Percentiles rank a stretch among this genome's conserved stretches.
These are phyloP conservation scores for Propithecus coquereli DNA, from an alignment of 2,113 vertebrate species.

Conservation along the genomic window DNA sequence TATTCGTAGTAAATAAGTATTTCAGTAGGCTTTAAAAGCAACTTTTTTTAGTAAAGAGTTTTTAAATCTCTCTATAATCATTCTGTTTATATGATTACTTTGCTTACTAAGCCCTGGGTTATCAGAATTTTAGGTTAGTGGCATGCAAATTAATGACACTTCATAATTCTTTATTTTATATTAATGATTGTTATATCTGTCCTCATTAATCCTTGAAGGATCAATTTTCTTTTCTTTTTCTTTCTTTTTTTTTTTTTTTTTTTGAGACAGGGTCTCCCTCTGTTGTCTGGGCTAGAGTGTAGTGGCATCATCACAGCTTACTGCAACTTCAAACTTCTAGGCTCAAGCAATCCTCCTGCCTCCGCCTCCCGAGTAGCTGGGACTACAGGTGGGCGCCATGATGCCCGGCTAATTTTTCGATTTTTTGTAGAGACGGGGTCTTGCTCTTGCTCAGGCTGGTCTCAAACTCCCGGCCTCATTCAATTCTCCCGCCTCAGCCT, in stretches of 20 bases:
- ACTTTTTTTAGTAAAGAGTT: not conserved
- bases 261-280: not conserved
- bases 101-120: not conserved
- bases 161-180: not conserved
- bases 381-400: too few relatives aligned
- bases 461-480: too few relatives aligned
- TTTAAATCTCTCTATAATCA: not conserved
- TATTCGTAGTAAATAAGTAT: not conserved
- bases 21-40: not conserved
- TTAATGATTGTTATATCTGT: not conserved
- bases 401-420: too few relatives aligned
- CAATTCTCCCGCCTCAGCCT: too few relatives aligned
- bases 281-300: too few relatives aligned
- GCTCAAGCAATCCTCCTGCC: too few relatives aligned
- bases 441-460: too few relatives aligned
- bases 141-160: not conserved
- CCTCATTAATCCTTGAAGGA: not conserved
- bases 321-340: too few relatives aligned
- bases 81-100: not conserved
- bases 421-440: too few relatives aligned
- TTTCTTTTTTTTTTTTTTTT: not conserved
- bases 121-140: not conserved
- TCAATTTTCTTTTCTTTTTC: not conserved
- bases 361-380: too few relatives aligned
- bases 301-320: too few relatives aligned